phyloP scores from a whole-genome alignment of 2,113 vertebrate genomes.

The Australoheros scitulus region DNA sequence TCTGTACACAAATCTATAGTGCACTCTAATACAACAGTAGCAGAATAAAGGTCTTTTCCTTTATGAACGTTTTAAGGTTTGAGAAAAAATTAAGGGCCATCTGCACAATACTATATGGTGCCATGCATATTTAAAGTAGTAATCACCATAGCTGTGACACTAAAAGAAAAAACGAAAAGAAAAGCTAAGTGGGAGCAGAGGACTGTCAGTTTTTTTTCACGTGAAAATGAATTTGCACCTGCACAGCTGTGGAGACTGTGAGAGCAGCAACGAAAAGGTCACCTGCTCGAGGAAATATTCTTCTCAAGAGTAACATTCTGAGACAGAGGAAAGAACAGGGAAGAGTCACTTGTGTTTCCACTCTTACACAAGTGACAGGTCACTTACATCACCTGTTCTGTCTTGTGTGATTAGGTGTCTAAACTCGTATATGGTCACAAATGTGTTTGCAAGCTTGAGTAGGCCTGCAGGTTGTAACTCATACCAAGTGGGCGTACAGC shows the following conservation, averaged over 20 bases:
- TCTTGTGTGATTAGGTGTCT: conserved; percentile 15
- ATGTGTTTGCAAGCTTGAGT: neutral
- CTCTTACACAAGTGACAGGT: conserved; percentile 13
- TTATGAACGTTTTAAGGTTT: neutral
- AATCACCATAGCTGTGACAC: neutral
- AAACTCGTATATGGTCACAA: neutral
- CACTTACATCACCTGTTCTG: neutral
- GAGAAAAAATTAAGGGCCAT: neutral
- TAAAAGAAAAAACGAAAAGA: neutral
- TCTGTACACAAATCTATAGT: neutral
- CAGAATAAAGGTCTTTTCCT: neutral
- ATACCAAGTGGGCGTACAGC: neutral
- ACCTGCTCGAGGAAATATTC: neutral
- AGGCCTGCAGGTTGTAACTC: neutral
- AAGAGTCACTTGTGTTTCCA: neutral
- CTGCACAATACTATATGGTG: neutral
- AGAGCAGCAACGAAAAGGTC: neutral
- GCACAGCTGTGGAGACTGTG: neutral
- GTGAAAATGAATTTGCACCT: neutral
- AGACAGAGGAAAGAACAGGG: neutral
- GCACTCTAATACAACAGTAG: neutral
- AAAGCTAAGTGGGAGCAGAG: neutral
- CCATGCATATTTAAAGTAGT: neutral
- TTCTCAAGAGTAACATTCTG: neutral
- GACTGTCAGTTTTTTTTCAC: neutral